Base-by-base conservation (phyloP, 1,140 invertebrate species). In the Stegodyphus mimosarum region DNA sequence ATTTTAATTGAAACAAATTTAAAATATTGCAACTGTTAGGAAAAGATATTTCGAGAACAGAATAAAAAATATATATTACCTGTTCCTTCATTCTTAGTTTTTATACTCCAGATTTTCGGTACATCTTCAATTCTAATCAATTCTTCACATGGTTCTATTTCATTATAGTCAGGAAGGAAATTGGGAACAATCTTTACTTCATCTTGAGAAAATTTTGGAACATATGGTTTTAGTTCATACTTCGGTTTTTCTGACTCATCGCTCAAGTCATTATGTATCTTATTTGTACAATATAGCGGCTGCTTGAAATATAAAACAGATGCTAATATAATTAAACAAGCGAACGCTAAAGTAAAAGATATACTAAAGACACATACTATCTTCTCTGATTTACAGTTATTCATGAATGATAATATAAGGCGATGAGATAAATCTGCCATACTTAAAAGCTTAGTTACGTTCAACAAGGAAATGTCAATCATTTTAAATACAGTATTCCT, bases 91-190 rank as follows among this genome's bases (percentile, higher is more conserved):
- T 69, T 63, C 10, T 72, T 50, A 33, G 55, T 70, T 71, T 15
- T 72, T n/a, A 71, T 49, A 63, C n/a, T 72, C 5, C n/a, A 13
- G 49, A 70, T 13, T 7, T 10, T n/a, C 3, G 33, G 70, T 15
- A 81, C 70, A 63, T 81, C 66, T 17, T 81, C 69, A 69, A 78
- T 33, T 69, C 60, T 17, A 52, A 69, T 78, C 52, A 78, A 78
- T 11, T 33, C 33, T 33, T 33, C 15, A 60, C 9, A 60, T 11
- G 55, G 55, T 60, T 11, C 9, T 11, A 11, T 11, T 11, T 60
- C 55, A 60, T 11, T 60, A 15, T 9, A 60, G 48, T 83, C 80
- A 15, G 80, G 80, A 15, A 83, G 70, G 17, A 83, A 83, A 53
- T 73, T 66, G 48, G 49, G 17, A 55, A 51, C 49, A 73, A 50